Percentiles rank a stretch among this genome's conserved stretches.
Conservation (phyloP, 23 tunicate genomes). For the Aplidium turbinatum region DNA sequence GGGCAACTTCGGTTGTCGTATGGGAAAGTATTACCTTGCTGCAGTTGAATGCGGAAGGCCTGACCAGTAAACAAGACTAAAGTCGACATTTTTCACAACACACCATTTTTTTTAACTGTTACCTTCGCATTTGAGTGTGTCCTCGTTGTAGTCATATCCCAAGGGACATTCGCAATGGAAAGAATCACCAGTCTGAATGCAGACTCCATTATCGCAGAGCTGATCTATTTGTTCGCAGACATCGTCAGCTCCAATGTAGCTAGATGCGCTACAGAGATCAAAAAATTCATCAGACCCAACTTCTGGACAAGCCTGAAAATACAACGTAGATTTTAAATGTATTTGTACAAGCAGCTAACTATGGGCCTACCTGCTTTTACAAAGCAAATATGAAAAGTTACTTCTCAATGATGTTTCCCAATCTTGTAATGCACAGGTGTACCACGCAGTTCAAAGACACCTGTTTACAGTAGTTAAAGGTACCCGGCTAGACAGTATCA, state of each 20-base stretch:
- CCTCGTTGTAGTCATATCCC: conserved; percentile 75
- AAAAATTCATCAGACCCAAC: conserved; percentile 54
- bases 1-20: too few relatives aligned
- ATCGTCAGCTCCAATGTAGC: conserved; percentile 23
- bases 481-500: too few relatives aligned
- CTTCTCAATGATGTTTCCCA: too few relatives aligned
- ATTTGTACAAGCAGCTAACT: not conserved
- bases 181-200: conserved; percentile 53
- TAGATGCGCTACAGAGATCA: conserved; percentile 54
- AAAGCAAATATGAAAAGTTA: too few relatives aligned
- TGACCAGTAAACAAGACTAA: too few relatives aligned
- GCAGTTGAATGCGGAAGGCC: too few relatives aligned
- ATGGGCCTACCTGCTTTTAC: not conserved
- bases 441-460: too few relatives aligned
- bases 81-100: too few relatives aligned
- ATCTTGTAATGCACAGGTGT: too few relatives aligned
- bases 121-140: conserved; percentile 80
- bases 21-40: too few relatives aligned
- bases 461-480: too few relatives aligned
- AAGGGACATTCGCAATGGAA: conserved; percentile 78
- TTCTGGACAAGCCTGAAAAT: conserved; percentile 63
- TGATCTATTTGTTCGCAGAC: conserved; percentile 50
- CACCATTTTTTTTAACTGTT: too few relatives aligned
- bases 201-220: conserved; percentile 76
- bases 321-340: not conserved